Evolutionary conservation across 1,140 invertebrate species (phyloP).

Genomic region (Holotrichia oblita): DNA sequence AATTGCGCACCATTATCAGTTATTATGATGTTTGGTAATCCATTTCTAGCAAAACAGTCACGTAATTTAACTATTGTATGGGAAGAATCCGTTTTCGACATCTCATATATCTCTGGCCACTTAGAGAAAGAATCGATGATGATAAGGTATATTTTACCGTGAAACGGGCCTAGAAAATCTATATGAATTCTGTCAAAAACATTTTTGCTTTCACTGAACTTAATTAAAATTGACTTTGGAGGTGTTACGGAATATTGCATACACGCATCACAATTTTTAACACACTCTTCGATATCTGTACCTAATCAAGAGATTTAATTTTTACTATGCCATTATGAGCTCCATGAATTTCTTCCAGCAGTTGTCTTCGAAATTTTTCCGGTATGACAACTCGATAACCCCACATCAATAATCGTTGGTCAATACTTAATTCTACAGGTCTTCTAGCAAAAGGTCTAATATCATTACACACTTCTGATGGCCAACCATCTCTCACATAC

Average conservation of each 20-base stretch:
- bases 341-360: slow-evolving; percentile 56
- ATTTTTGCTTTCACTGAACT: slow-evolving; percentile 51
- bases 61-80: too few relatives aligned
- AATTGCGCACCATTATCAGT: slow-evolving; percentile 44
- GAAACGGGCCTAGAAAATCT: slow-evolving; percentile 63
- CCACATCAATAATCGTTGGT: slow-evolving; percentile 53
- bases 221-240: slow-evolving; percentile 35
- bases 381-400: slow-evolving; percentile 56
- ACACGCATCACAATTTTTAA: slow-evolving; percentile 51
- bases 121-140: slow-evolving; percentile 38
- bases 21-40: slow-evolving; percentile 31
- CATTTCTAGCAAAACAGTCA: too few relatives aligned
- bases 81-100: too few relatives aligned
- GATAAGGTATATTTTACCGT: slow-evolving; percentile 59
- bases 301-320: slow-evolving; percentile 60
- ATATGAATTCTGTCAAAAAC: slow-evolving; percentile 61
- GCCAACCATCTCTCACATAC: background rate
- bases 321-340: slow-evolving; percentile 56
- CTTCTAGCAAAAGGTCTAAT: slow-evolving; percentile 42
- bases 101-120: too few relatives aligned
- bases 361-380: slow-evolving; percentile 44
- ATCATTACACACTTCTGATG: slow-evolving; percentile 26
- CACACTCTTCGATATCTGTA: slow-evolving; percentile 55
- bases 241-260: slow-evolving; percentile 40
- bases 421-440: slow-evolving; percentile 48